Percentiles rank a stretch among this genome's conserved stretches.
phyloP scores from a whole-genome alignment of 2,113 vertebrate genomes.

The Phrynosoma platyrhinos region DNA sequence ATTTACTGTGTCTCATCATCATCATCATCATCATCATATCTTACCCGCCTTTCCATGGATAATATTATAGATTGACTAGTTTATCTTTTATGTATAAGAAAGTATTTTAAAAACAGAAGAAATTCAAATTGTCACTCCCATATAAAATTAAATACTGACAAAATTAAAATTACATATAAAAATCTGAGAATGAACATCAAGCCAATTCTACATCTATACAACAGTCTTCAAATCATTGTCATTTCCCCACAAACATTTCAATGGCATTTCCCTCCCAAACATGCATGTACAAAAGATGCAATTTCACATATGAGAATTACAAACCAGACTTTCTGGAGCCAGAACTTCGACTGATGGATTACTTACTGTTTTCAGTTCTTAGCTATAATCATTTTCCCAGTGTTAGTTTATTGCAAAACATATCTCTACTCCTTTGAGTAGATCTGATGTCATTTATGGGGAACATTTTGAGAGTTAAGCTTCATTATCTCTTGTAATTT shows the following conservation, averaged over 20 bases:
- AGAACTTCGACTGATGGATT: not conserved
- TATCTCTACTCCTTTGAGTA: not conserved
- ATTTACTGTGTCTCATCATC: not conserved
- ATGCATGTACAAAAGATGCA: not conserved
- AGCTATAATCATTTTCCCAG: not conserved
- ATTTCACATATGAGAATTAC: not conserved
- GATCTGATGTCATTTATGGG: not conserved
- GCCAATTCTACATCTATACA: not conserved
- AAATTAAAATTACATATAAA: not conserved
- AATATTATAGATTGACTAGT: not conserved
- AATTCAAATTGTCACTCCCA: not conserved
- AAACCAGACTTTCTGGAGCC: not conserved
- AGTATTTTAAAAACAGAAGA: not conserved
- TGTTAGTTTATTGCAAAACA: not conserved
- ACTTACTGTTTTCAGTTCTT: not conserved
- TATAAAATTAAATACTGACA: not conserved
- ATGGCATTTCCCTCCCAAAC: not conserved
- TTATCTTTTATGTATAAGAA: not conserved
- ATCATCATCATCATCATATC: too few relatives aligned
- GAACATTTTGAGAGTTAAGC: not conserved
- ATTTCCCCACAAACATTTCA: not conserved
- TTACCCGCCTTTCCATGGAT: too few relatives aligned
- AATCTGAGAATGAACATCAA: not conserved
- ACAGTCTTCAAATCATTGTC: not conserved
- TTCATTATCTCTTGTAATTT: not conserved